Evolutionary conservation across 2,797 vertebrate species (phyloP).

Genomic region (Acanthis flammea): DNA sequence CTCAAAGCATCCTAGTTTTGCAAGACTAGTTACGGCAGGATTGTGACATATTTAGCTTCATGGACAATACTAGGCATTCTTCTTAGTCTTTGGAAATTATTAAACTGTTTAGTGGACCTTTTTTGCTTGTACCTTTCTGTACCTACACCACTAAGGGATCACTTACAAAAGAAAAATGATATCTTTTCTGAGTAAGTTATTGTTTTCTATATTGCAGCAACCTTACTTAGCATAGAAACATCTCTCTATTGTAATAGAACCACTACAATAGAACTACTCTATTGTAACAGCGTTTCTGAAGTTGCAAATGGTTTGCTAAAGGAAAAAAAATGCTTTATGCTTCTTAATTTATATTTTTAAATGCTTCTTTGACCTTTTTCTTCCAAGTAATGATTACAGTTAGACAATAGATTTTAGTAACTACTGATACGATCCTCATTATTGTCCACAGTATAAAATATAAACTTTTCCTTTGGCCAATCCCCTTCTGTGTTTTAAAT

Average conservation of each 20-base stretch:
- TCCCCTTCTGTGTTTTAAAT: background rate
- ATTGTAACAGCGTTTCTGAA: background rate
- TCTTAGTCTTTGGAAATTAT: conserved; percentile 18
- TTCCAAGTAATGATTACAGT: background rate
- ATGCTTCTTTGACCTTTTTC: background rate
- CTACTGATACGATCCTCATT: background rate
- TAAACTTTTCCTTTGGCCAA: background rate
- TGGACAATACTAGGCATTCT: background rate
- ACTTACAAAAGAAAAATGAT: background rate
- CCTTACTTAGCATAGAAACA: background rate
- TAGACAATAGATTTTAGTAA: background rate
- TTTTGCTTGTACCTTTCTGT: background rate
- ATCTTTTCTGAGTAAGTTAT: background rate
- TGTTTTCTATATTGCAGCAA: background rate
- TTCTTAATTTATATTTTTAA: background rate
- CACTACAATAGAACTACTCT: too few species aligned
- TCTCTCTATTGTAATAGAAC: background rate
- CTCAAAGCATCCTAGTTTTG: background rate
- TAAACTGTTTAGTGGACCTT: background rate
- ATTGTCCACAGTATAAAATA: background rate
- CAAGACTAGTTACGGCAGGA: background rate
- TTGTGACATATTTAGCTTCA: background rate
- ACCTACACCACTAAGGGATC: background rate
- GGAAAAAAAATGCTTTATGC: background rate
- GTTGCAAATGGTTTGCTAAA: background rate